These are phyloP conservation scores for Lanius ludovicianus DNA, from an alignment of 2,113 vertebrate genomes.

Conservation along the genomic window DNA sequence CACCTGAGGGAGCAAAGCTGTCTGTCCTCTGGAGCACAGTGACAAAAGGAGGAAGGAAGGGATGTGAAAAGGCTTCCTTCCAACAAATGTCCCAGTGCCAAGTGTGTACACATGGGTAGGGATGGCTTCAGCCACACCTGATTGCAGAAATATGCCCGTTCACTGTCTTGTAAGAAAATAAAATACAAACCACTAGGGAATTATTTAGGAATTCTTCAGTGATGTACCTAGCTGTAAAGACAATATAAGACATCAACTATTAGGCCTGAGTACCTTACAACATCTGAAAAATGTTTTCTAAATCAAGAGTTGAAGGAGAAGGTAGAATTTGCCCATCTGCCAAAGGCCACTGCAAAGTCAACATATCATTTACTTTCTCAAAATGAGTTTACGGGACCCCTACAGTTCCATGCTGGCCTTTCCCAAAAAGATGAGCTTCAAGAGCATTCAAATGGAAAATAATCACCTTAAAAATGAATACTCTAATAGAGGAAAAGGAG, in stretches of 20 bases:
- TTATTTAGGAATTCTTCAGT: neutral
- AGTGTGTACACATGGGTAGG: fast-evolving
- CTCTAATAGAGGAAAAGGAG: neutral
- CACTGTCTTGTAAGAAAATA: neutral
- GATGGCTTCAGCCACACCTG: neutral
- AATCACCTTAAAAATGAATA: neutral
- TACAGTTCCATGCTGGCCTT: neutral
- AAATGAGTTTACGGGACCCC: neutral
- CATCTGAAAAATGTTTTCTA: neutral
- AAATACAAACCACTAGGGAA: neutral
- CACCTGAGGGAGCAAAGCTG: fast-evolving
- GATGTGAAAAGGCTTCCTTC: neutral
- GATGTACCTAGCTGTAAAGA: neutral
- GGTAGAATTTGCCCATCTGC: neutral
- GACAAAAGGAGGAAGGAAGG: neutral
- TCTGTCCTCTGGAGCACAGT: neutral
- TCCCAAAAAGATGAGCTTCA: neutral
- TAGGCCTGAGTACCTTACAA: neutral
- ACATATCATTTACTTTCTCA: neutral
- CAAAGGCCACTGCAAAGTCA: neutral
- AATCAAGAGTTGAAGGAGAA: neutral
- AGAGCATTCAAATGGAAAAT: conserved; percentile 6
- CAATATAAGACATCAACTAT: neutral
- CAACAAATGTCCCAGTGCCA: fast-evolving
- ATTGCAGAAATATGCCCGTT: neutral